Conservation (phyloP, 2,888 invertebrate genomes). For the Temnothorax ravouxi region DNA sequence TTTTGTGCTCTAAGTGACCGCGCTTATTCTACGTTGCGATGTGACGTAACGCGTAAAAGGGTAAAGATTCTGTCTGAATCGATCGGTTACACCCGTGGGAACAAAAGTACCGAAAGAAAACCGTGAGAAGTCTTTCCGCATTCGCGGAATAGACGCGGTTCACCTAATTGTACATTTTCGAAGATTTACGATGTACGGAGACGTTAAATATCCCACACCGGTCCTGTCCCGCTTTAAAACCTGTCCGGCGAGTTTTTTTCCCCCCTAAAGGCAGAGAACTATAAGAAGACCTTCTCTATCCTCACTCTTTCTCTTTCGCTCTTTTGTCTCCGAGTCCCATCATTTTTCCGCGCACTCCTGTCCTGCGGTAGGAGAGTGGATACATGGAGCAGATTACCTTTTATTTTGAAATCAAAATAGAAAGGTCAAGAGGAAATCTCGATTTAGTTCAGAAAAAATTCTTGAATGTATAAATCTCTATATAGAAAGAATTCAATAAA, state of each 20-base stretch:
- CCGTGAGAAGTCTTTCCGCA: not conserved
- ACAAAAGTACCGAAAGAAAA: constrained; percentile 2
- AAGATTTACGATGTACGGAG: constrained; percentile 58
- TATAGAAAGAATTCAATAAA: not conserved
- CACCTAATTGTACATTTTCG: constrained; percentile 51
- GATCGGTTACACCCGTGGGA: not conserved
- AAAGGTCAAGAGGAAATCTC: not conserved
- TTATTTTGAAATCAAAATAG: constrained; percentile 35
- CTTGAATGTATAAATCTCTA: not conserved
- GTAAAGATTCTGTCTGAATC: not conserved
- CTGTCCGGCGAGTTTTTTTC: constrained; percentile 77
- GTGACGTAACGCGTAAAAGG: not conserved
- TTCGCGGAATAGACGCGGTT: constrained; percentile 1
- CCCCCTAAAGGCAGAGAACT: constrained; percentile 50
- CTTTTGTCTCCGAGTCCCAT: constrained; percentile 33
- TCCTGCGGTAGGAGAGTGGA: not conserved
- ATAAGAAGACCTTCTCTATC: constrained; percentile 49
- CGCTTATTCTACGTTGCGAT: not conserved
- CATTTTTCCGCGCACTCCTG: constrained; percentile 45
- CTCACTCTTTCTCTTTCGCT: constrained; percentile 8
- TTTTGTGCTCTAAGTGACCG: not conserved
- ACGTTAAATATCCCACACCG: constrained; percentile 69
- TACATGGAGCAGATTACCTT: not conserved
- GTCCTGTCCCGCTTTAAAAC: constrained; percentile 77
- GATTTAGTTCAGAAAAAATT: not conserved